Evolutionary conservation across 1,140 invertebrate species (phyloP).

Genomic region (Zaprionus lachaisei): DNA sequence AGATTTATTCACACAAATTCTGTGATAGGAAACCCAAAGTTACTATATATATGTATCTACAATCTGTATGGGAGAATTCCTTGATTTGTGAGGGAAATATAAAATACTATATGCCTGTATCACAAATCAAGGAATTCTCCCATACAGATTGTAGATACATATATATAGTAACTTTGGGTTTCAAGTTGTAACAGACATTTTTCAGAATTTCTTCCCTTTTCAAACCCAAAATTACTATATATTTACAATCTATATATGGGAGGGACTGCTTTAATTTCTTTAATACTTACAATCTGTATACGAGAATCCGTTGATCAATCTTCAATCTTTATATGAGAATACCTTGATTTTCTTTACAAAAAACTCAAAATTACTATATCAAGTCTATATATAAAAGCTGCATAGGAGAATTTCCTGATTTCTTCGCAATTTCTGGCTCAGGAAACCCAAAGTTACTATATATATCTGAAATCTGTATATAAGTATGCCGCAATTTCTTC

Average conservation of each 20-base stretch:
- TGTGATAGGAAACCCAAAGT: neutral
- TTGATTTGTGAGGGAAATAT: too few relatives aligned
- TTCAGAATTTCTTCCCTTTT: too few relatives aligned
- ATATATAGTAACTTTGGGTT: neutral
- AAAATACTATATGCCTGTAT: neutral
- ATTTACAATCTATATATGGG: neutral
- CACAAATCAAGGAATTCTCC: too few relatives aligned
- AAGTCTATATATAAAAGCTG: too few relatives aligned
- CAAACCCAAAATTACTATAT: too few relatives aligned
- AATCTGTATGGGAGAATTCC: too few relatives aligned
- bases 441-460: neutral
- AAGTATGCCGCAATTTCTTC: constrained; percentile 38
- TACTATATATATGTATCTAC: neutral
- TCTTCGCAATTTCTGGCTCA: neutral
- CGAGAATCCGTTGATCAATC: neutral
- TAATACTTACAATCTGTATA: neutral
- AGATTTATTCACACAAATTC: neutral
- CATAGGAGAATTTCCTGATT: neutral
- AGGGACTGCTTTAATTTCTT: neutral
- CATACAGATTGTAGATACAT: neutral
- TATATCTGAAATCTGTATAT: neutral
- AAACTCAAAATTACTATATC: too few relatives aligned
- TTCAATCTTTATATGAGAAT: neutral
- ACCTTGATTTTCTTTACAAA: too few relatives aligned
- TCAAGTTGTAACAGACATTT: too few relatives aligned